Evolutionary conservation across 2,888 invertebrate species (phyloP).

Genomic region (Ecdyonurus torrentis): DNA sequence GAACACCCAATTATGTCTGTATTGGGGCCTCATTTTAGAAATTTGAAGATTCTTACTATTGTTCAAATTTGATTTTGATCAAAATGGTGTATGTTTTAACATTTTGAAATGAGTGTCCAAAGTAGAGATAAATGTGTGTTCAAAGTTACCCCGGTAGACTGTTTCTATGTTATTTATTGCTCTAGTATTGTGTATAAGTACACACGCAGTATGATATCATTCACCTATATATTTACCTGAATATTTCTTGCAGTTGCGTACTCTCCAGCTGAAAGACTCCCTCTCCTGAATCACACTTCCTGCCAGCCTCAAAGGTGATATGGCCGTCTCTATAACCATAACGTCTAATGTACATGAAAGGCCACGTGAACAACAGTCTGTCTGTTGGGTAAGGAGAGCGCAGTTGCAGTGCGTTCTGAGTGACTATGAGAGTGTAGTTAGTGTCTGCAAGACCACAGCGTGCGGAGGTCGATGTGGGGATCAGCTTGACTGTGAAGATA

Average conservation of each 20-base stretch:
- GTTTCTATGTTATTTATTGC: too few species aligned
- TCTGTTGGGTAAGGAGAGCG: conserved; percentile 45
- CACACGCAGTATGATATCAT: too few species aligned
- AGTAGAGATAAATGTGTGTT: too few species aligned
- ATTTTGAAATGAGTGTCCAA: too few species aligned
- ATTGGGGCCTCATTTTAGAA: too few species aligned
- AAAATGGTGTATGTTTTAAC: too few species aligned
- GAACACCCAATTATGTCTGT: too few species aligned
- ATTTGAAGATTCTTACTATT: too few species aligned
- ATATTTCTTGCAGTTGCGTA: conserved; percentile 1
- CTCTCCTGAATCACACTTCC: conserved; percentile 74
- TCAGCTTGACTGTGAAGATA: conserved; percentile 58
- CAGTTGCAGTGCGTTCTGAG: conserved; percentile 57
- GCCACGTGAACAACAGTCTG: conserved; percentile 54
- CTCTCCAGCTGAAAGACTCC: conserved; percentile 45
- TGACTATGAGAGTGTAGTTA: conserved; percentile 54
- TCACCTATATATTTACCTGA: too few species aligned
- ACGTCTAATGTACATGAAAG: conserved; percentile 53
- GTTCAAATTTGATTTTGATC: too few species aligned
- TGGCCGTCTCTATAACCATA: conserved; percentile 76
- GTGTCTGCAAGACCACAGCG: conserved; percentile 55
- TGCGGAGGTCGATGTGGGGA: conserved; percentile 59
- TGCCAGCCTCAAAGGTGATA: conserved; percentile 75
- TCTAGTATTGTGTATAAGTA: too few species aligned
- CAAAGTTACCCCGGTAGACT: too few species aligned